Evolutionary conservation across 92 coral and sea anemone genomes (phyloP).

Genomic region (Micromussa lordhowensis): DNA sequence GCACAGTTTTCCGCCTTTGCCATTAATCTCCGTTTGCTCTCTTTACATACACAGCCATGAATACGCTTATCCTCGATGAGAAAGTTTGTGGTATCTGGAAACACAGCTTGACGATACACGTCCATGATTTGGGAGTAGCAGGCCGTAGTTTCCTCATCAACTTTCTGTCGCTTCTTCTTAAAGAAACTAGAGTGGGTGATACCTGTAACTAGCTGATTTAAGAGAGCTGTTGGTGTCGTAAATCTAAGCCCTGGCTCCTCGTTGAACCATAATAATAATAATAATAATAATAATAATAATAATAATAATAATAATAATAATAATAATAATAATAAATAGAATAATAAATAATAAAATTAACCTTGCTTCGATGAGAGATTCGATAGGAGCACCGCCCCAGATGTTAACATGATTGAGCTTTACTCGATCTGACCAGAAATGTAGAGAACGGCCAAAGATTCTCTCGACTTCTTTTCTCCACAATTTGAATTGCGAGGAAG

Average conservation of each 20-base stretch:
- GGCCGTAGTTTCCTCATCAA: constrained; percentile 40
- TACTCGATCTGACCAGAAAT: constrained; percentile 68
- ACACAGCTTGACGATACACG: constrained; percentile 64
- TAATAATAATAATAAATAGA: too few species aligned
- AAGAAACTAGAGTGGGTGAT: too few species aligned
- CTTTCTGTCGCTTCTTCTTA: too few species aligned
- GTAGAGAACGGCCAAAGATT: constrained; percentile 66
- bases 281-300: too few species aligned
- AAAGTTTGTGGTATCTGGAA: constrained; percentile 66
- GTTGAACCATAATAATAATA: too few species aligned
- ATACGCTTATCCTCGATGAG: constrained; percentile 72
- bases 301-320: too few species aligned
- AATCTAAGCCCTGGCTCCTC: constrained; percentile 53
- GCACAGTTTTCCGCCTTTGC: constrained; percentile 55
- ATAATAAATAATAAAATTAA: too few species aligned
- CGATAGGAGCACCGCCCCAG: constrained; percentile 80
- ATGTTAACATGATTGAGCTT: constrained; percentile 70
- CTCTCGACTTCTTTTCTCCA: constrained; percentile 76
- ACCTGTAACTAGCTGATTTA: constrained; percentile 71
- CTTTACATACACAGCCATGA: constrained; percentile 66
- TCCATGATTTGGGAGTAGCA: constrained; percentile 71
- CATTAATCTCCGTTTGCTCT: constrained; percentile 57
- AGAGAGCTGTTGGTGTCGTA: constrained; percentile 43
- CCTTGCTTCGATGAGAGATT: constrained; percentile 70
- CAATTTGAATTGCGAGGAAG: constrained; percentile 67